These are phyloP conservation scores for Aspidiotus rigidus DNA, from an alignment of 2,888 invertebrate species.

Conservation along the genomic window DNA sequence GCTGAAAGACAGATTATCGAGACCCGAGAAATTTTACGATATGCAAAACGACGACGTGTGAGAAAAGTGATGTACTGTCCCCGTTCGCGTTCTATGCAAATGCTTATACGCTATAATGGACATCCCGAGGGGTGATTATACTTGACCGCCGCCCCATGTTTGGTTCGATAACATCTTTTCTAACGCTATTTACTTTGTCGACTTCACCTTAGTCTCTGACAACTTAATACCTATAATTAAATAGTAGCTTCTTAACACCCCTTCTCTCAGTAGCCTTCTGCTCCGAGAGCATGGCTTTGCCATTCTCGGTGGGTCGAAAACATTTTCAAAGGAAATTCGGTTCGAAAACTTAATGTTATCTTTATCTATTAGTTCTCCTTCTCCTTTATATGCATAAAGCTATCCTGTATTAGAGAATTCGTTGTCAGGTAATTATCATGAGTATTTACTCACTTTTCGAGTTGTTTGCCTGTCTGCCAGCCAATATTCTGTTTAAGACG, in stretches of 20 bases:
- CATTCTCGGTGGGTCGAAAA: not conserved
- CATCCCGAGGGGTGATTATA: slow-evolving; percentile 31
- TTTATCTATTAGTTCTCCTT: slow-evolving; percentile 25
- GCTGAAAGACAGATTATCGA: slow-evolving; percentile 26
- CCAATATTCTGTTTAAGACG: too few species aligned
- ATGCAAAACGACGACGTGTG: slow-evolving; percentile 1
- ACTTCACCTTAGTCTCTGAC: slow-evolving; percentile 28
- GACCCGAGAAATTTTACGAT: not conserved
- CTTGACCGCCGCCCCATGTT: slow-evolving; percentile 27
- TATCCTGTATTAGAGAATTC: not conserved
- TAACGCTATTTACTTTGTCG: slow-evolving; percentile 33
- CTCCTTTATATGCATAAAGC: slow-evolving; percentile 1
- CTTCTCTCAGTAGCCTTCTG: not conserved
- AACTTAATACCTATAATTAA: slow-evolving; percentile 34
- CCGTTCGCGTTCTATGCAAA: not conserved
- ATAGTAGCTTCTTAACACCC: slow-evolving; percentile 33
- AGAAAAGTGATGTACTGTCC: not conserved
- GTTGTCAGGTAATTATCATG: slow-evolving; percentile 30
- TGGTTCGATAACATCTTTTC: slow-evolving; percentile 30
- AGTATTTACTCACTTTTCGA: slow-evolving; percentile 31
- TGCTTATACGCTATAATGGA: slow-evolving; percentile 21
- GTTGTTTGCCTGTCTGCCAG: not conserved
- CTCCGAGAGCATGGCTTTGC: not conserved
- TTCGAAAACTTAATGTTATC: slow-evolving; percentile 32
- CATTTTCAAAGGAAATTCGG: slow-evolving; percentile 28